Evolutionary conservation across 1,140 invertebrate species (phyloP).

Genomic region (Calliopsis andreniformis): DNA sequence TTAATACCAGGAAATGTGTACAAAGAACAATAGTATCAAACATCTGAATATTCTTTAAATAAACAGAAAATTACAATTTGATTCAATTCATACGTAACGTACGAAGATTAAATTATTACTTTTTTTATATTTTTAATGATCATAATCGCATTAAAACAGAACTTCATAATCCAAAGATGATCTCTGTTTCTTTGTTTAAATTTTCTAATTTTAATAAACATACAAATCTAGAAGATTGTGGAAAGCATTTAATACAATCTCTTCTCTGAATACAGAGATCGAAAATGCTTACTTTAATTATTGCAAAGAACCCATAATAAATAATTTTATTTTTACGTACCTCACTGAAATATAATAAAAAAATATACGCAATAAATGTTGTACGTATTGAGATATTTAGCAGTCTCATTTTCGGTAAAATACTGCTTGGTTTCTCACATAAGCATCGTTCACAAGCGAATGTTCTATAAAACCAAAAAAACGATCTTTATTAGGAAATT

Average conservation of each 20-base stretch:
- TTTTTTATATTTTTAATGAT: neutral
- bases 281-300: neutral
- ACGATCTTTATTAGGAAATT: neutral
- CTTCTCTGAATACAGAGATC: neutral
- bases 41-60: neutral
- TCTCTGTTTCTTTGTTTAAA: neutral
- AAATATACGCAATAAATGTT: neutral
- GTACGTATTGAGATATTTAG: neutral
- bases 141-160: slow-evolving; percentile 14
- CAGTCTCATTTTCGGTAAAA: slow-evolving; percentile 3
- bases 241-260: neutral
- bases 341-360: neutral
- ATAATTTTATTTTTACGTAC: neutral
- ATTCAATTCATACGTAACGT: neutral
- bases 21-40: slow-evolving; percentile 16
- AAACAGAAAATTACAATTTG: neutral
- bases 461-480: neutral
- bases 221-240: neutral
- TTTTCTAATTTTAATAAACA: neutral
- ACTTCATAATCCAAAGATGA: neutral
- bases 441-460: neutral
- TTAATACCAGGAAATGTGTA: slow-evolving; percentile 28
- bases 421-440: neutral
- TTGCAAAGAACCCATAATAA: neutral
- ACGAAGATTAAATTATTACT: neutral